Evolutionary conservation across 1,140 invertebrate species (phyloP).

Genomic region (Eumaeus atala): DNA sequence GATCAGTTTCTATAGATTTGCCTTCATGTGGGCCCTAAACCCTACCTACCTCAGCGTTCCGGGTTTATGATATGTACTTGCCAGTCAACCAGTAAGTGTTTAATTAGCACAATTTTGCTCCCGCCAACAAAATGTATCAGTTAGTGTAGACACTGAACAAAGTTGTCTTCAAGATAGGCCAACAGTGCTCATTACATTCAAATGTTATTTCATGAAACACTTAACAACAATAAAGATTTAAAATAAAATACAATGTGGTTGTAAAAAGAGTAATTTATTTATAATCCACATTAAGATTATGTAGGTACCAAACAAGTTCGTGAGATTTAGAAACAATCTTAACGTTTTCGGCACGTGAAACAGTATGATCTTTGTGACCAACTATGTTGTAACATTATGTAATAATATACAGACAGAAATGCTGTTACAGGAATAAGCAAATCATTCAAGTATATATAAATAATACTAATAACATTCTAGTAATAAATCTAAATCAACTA

Average conservation of each 20-base stretch:
- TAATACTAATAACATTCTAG: constrained; percentile 70
- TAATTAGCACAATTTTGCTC: no score
- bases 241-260: constrained; percentile 27
- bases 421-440: constrained; percentile 21
- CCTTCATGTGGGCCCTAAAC: no score
- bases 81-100: no score
- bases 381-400: constrained; percentile 7
- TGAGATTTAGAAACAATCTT: constrained; percentile 48
- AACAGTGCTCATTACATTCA: no score
- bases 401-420: constrained; percentile 10
- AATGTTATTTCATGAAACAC: no score
- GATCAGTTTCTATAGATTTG: no score
- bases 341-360: constrained; percentile 34
- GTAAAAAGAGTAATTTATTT: constrained; percentile 70
- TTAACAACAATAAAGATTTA: constrained; percentile 5
- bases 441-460: constrained; percentile 64
- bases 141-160: no score
- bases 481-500: constrained; percentile 66
- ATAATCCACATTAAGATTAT: constrained; percentile 61
- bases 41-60: no score
- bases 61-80: no score
- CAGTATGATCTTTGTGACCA: constrained; percentile 49
- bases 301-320: constrained; percentile 53
- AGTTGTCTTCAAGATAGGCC: no score
- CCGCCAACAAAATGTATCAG: no score